phyloP scores from a whole-genome alignment of 2,888 invertebrate species.

The Cyrtodaria siliqua region DNA sequence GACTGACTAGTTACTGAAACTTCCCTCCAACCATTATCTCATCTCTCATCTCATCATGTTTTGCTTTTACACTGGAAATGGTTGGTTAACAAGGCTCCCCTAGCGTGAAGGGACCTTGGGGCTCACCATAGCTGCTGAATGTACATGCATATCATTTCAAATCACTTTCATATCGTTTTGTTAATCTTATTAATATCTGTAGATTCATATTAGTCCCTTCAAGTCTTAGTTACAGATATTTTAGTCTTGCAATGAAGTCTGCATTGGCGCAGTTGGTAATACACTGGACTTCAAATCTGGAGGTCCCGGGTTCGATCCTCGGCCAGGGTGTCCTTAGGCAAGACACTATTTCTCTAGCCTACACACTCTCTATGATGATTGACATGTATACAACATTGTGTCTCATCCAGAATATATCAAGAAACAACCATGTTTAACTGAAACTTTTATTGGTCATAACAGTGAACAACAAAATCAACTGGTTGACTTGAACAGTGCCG shows the following conservation, averaged over 20 bases:
- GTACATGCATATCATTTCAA: conserved; percentile 10
- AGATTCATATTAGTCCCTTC: conserved; percentile 6
- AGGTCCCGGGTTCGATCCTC: no score
- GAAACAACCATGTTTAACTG: no score
- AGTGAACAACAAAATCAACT: conserved; percentile 7
- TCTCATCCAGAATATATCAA: no score
- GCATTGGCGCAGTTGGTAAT: no score
- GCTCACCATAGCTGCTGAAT: conserved; percentile 20
- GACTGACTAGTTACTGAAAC: conserved; percentile 8
- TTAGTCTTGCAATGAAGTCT: no score
- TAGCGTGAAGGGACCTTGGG: conserved; percentile 14
- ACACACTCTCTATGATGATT: not conserved
- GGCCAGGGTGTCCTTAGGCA: conserved; percentile 3
- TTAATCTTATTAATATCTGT: conserved; percentile 12
- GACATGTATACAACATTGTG: no score
- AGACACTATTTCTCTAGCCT: conserved; percentile 10
- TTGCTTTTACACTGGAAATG: not conserved
- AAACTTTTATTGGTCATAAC: no score
- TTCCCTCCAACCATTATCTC: not conserved
- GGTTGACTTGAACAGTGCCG: conserved; percentile 5
- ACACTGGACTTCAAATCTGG: no score
- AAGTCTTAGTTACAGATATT: no score
- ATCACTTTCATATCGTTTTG: not conserved
- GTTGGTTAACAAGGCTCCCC: conserved; percentile 22
- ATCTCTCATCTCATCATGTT: not conserved